A percentile compares a stretch with the other conserved stretches of the same genome.
phyloP scores from a whole-genome alignment of 1,140 invertebrate genomes.

The Lasioglossum baleicum region DNA sequence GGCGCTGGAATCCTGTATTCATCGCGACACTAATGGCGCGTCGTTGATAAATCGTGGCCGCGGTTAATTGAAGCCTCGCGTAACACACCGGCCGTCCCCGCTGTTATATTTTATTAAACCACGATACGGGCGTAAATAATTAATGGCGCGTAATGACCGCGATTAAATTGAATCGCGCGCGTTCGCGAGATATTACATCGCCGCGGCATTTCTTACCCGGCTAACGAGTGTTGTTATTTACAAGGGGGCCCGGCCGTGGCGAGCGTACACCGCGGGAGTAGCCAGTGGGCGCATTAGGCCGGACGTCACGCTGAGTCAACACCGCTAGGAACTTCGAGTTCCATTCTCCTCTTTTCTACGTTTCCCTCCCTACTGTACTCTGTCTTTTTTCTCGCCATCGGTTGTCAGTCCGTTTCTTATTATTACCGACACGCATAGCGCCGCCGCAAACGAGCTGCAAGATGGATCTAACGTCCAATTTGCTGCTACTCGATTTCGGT shows the following conservation, averaged over 20 bases:
- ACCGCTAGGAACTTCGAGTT: background rate
- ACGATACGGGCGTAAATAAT: constrained; percentile 44
- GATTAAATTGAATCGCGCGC: constrained; percentile 46
- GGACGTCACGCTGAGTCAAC: constrained; percentile 36
- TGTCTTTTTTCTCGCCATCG: background rate
- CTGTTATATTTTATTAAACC: constrained; percentile 40
- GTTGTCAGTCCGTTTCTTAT: constrained; percentile 48
- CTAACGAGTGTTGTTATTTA: constrained; percentile 48
- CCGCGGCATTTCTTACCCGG: constrained; percentile 23
- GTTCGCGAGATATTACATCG: constrained; percentile 25
- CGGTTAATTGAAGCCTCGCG: constrained; percentile 31
- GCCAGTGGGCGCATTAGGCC: constrained; percentile 33
- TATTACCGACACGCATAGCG: constrained; percentile 55
- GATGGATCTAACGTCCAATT: background rate
- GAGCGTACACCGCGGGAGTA: constrained; percentile 34
- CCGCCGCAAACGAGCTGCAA: constrained; percentile 19
- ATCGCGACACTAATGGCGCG: constrained; percentile 12
- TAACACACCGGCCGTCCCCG: constrained; percentile 10
- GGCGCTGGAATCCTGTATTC: background rate
- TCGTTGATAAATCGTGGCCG: constrained; percentile 31
- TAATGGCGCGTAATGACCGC: constrained; percentile 40
- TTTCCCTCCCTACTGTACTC: background rate
- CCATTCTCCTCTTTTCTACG: background rate
- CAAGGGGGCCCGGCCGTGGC: constrained; percentile 15
- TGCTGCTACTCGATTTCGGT: background rate